A percentile compares a stretch with the other conserved stretches of the same genome.
Conservation (phyloP, 2,113 vertebrate species). For the Amblyornis subalaris region DNA sequence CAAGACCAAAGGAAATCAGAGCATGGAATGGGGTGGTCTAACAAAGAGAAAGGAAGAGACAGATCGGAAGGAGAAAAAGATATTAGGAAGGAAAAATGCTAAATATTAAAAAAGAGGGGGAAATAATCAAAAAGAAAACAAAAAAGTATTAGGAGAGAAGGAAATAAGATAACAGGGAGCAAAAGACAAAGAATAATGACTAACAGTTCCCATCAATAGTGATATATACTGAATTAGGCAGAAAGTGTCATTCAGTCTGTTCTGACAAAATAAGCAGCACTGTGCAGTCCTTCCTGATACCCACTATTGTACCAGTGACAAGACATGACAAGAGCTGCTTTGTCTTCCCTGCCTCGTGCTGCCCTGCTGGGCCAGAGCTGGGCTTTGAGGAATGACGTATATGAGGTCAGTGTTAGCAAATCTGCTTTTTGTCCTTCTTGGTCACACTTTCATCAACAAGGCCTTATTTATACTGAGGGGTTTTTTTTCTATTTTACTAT, state of each 20-base stretch:
- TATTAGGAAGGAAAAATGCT: neutral
- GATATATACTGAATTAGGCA: neutral
- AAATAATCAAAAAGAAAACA: neutral
- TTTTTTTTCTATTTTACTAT: neutral
- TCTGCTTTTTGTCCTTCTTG: constrained; percentile 19
- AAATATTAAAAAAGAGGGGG: neutral
- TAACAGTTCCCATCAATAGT: neutral
- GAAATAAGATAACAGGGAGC: neutral
- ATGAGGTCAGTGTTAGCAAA: constrained; percentile 37
- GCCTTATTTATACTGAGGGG: neutral
- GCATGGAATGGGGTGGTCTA: neutral
- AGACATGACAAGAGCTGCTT: constrained; percentile 47
- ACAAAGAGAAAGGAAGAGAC: neutral
- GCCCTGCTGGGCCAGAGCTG: constrained; percentile 29
- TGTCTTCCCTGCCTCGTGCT: constrained; percentile 27
- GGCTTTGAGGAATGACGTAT: neutral
- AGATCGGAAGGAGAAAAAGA: neutral
- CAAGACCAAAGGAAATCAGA: neutral
- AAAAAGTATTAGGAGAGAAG: neutral
- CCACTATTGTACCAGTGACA: constrained; percentile 19
- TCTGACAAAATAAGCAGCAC: constrained; percentile 6
- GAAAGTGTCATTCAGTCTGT: constrained; percentile 8
- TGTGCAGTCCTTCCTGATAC: constrained; percentile 32
- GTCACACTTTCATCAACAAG: constrained; percentile 32
- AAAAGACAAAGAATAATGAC: neutral